Conservation (phyloP, 1,140 invertebrate species). For the Drosophila guanche region DNA sequence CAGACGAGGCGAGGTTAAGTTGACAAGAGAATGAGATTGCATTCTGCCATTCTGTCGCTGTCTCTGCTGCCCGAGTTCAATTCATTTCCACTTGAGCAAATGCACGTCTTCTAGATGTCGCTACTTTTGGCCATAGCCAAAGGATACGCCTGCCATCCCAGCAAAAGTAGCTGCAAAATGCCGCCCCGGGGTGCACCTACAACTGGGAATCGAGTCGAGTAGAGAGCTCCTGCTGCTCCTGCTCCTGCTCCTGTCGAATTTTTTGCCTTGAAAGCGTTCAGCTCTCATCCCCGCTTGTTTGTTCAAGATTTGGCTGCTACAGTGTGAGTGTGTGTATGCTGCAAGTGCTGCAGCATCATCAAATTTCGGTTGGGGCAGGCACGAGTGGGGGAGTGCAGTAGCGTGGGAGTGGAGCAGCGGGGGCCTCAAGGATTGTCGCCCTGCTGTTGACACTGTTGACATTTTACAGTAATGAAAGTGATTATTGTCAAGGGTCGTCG, state of each 20-base stretch:
- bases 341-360: slow-evolving; percentile 56
- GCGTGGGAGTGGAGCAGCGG: slow-evolving; percentile 6
- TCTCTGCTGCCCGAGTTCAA: slow-evolving; percentile 68
- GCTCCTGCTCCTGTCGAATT: slow-evolving; percentile 40
- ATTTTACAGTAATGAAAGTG: slow-evolving; percentile 71
- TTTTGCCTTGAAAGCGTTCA: slow-evolving; percentile 57
- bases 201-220: slow-evolving; percentile 6
- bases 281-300: slow-evolving; percentile 50
- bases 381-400: slow-evolving; percentile 13
- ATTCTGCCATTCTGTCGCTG: slow-evolving; percentile 55
- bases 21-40: slow-evolving; percentile 81
- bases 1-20: slow-evolving; percentile 72
- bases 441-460: slow-evolving; percentile 65
- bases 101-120: slow-evolving; percentile 72
- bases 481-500: slow-evolving; percentile 74
- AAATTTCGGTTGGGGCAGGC: slow-evolving; percentile 52
- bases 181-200: slow-evolving; percentile 40
- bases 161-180: slow-evolving; percentile 74
- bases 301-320: slow-evolving; percentile 60
- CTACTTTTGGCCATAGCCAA: slow-evolving; percentile 43
- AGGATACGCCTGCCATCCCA: slow-evolving; percentile 16
- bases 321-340: slow-evolving; percentile 35
- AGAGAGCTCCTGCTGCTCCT: no score
- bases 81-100: slow-evolving; percentile 82
- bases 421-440: slow-evolving; percentile 43